These are phyloP conservation scores for Hemichromis elongatus DNA, from an alignment of 2,113 vertebrate genomes.

Conservation along the genomic window DNA sequence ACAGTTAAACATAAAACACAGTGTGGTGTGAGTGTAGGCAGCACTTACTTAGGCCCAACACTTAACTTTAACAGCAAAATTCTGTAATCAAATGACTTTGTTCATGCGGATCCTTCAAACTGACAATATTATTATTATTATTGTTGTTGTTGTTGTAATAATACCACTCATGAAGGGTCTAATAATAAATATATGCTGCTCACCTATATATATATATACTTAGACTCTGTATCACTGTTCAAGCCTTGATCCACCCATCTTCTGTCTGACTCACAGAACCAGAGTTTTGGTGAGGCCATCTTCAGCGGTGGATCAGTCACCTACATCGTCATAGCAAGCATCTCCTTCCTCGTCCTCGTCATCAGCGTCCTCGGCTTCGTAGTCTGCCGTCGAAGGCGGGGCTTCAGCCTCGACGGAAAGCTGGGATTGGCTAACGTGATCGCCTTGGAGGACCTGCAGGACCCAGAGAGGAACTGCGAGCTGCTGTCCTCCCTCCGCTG, in stretches of 20 bases:
- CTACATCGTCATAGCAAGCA: conserved; percentile 29
- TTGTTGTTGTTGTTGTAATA: too few relatives aligned
- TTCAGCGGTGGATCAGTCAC: not conserved
- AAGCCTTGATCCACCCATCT: not conserved
- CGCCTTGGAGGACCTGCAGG: conserved; percentile 71
- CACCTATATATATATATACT: too few relatives aligned
- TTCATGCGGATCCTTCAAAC: too few relatives aligned
- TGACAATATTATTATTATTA: too few relatives aligned
- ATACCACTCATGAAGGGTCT: not conserved
- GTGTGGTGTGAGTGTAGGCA: too few relatives aligned
- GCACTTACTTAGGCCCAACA: too few relatives aligned
- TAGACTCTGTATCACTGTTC: not conserved
- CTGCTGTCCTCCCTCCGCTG: conserved; percentile 58
- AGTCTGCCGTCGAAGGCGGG: conserved; percentile 42
- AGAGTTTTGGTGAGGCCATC: conserved; percentile 35
- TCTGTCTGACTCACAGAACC: conserved; percentile 9
- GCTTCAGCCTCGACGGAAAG: conserved; percentile 34
- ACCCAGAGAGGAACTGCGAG: conserved; percentile 62
- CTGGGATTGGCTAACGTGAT: conserved; percentile 74
- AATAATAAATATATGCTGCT: not conserved
- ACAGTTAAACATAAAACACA: too few relatives aligned
- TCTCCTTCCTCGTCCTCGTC: conserved; percentile 54
- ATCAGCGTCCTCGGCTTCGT: conserved; percentile 23
- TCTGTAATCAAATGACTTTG: too few relatives aligned
- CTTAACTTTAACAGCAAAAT: too few relatives aligned